Base-by-base conservation (phyloP, 2,888 invertebrate genomes). In the Blastobasis lacticolella region DNA sequence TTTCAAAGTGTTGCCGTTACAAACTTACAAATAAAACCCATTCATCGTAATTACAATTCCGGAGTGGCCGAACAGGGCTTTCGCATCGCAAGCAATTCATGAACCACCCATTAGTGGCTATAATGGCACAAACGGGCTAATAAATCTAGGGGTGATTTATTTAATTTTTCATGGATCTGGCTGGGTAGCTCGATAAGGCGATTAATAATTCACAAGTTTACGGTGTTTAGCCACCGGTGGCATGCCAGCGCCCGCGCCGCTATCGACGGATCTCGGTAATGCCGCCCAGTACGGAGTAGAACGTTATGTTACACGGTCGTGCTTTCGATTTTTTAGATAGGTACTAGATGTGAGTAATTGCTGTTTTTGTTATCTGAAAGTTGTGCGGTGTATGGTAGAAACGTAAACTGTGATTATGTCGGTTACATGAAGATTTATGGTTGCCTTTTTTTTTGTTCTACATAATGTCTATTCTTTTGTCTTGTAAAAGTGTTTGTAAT, bases 151-250 rank as follows among this genome's bases (percentile, higher is more conserved):
- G 69, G 73, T 77, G 76, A 81, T 81, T 83, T 79, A 84, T 85
- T 81, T 80, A 78, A 83, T 81, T 81, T 81, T 85, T 83, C 81
- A 85, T 81, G 73, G 78, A 77, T 68, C 66, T 42, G 53, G 47
- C 50, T 69, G 67, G 69, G 9, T 40, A 69, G 67, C 68, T 77
- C 81, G 83, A 85, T 85, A 85, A 82, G 75, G 65, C 69, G 80
- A 83, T 87, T 86, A 87, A 87, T 87, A 84, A 87, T 87, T 86
- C 85, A 87, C 84, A 79, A 82, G 84, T 85, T 86, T 80, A 85
- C 85, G 85, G 85, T 78, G 85, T 80, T 87, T 84, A 85, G 82
- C 64, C 72, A 62, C 72, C 71, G 69, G 72, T 78, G 81, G 85
- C 86, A 81, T 81, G 84, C 65, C 62, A 67, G 65, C 62, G 68